A percentile compares a stretch with the other conserved stretches of the same genome.
These are phyloP conservation scores for Cynocephalus volans DNA, from an alignment of 2,113 vertebrate genomes.

Conservation along the genomic window DNA sequence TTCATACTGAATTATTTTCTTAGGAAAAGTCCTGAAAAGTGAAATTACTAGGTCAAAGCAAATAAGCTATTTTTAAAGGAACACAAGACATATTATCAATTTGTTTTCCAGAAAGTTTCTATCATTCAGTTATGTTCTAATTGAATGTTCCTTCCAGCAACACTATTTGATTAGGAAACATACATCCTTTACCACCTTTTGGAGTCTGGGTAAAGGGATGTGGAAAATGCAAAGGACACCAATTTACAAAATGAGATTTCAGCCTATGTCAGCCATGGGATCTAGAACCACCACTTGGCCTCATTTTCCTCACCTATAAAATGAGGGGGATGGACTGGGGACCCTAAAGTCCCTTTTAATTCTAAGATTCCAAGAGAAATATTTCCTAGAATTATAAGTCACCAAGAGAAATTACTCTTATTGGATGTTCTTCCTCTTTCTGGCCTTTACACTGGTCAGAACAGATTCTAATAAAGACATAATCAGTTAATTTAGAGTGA, in stretches of 20 bases:
- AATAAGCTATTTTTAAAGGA: constrained; percentile 44
- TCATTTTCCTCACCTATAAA: neutral
- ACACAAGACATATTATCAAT: neutral
- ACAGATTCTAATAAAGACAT: neutral
- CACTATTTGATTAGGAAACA: neutral
- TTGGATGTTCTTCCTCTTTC: neutral
- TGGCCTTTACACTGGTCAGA: neutral
- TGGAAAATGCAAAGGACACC: neutral
- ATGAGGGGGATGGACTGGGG: neutral
- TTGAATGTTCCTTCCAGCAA: neutral
- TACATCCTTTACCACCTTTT: neutral
- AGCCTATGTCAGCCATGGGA: neutral
- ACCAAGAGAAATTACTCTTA: neutral
- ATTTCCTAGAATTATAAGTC: neutral
- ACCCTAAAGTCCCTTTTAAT: neutral
- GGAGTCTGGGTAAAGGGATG: neutral
- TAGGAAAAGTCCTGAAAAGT: constrained; percentile 26
- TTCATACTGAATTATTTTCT: neutral
- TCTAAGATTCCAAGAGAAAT: neutral
- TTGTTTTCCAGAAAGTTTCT: neutral
- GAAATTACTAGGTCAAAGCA: neutral
- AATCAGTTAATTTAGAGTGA: neutral
- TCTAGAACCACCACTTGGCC: neutral
- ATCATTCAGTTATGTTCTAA: neutral
- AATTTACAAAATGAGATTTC: neutral